Evolutionary conservation across 2,888 invertebrate species (phyloP), one percentile per base, ranked within the genome.

Genomic region (Hetaerina titia): DNA sequence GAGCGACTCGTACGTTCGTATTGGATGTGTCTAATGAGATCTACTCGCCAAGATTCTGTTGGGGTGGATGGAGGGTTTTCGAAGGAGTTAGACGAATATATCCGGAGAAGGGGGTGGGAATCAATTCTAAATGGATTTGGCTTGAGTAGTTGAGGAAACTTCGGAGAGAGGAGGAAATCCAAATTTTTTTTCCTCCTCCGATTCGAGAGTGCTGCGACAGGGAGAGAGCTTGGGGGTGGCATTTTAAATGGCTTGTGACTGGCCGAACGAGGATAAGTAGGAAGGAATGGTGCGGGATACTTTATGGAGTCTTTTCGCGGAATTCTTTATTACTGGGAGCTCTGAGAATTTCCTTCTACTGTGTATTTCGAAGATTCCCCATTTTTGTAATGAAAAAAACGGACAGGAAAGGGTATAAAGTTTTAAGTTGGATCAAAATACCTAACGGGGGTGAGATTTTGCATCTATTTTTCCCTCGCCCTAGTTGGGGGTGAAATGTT

Each of bases 121-220:
- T 81, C 81, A 81, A 81, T 81, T 81, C 31, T 31, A 81, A 81
- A 81, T 81, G 81, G 81, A 81, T 81, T 81, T 81, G 13, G 81
- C 81, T 31, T 31, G 81, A 31, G 81, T 6, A 31, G 81, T 81
- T 31, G n/a, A 13, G 81, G 81, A 81, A 81, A 81, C 25, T 81
- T 81, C 25, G 31, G 25, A 25, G 81, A 5, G 13, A 15, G 22
- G 25, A 31, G 81, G 81, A 81, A 31, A n/a, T 69, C 19, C 22
- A 2, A 69, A 31, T 31, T 22, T 81, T 81, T 31, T 31, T 81
- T 22, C 74, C 81, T 81, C 15, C 9, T 15, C n/a, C 31, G 25
- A 22, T 31, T 81, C 31, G 11, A n/a, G 31, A 31, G 81, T 81
- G 15, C 25, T 15, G 81, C 81, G 11, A 31, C 31, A 31, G 81